These are phyloP conservation scores for Zaprionus tsacasi DNA, from an alignment of 1,140 invertebrate genomes.

Conservation along the genomic window DNA sequence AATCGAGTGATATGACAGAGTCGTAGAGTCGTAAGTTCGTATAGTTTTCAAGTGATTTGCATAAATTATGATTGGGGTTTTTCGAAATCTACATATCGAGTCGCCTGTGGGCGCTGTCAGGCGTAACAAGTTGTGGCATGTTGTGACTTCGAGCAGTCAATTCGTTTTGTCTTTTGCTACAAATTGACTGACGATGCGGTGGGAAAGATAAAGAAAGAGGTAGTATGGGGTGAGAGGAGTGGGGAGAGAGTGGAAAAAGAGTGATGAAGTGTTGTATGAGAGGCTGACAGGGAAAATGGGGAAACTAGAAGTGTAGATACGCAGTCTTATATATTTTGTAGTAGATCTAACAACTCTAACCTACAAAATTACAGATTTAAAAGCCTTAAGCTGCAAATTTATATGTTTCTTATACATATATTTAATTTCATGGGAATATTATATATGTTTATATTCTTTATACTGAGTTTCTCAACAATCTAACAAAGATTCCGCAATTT, in stretches of 20 bases:
- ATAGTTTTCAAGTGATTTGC: slow-evolving; percentile 72
- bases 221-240: neutral
- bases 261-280: neutral
- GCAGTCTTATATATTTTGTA: too few species aligned
- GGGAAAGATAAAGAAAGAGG: slow-evolving; percentile 7
- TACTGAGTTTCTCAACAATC: neutral
- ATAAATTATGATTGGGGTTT: slow-evolving; percentile 64
- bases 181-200: slow-evolving; percentile 34
- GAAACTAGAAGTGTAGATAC: neutral
- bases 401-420: too few species aligned
- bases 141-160: slow-evolving; percentile 49
- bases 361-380: too few species aligned
- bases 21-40: slow-evolving; percentile 63
- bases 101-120: slow-evolving; percentile 45
- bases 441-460: too few species aligned
- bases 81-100: slow-evolving; percentile 36
- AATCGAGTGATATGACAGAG: slow-evolving; percentile 43
- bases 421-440: too few species aligned
- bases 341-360: too few species aligned
- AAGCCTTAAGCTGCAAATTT: too few species aligned
- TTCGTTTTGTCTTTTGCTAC: slow-evolving; percentile 14
- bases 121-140: slow-evolving; percentile 54
- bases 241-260: neutral
- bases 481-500: neutral
- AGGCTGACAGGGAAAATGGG: neutral